phyloP scores from a whole-genome alignment of 2,113 vertebrate genomes.

The Gymnarchus niloticus region DNA sequence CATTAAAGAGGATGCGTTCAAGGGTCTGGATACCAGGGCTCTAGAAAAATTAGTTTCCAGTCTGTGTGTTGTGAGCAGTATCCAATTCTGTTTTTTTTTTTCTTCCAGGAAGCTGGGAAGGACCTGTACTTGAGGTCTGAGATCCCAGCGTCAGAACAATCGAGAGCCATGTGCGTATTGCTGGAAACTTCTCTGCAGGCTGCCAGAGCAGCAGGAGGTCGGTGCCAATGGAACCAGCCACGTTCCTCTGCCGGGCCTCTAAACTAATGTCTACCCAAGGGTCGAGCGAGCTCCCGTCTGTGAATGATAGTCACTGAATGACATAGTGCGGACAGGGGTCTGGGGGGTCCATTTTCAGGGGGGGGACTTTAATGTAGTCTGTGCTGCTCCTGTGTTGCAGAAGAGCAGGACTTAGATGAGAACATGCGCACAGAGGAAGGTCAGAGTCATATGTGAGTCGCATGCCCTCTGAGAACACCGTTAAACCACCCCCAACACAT shows the following conservation, averaged over 20 bases:
- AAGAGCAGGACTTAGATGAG: conserved; percentile 69
- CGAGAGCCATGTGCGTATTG: conserved; percentile 49
- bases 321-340: too few species aligned
- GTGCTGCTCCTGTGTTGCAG: conserved; percentile 44
- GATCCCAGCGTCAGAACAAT: conserved; percentile 61
- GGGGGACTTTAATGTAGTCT: neutral
- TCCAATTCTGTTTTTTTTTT: neutral
- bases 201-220: conserved; percentile 33
- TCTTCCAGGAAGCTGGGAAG: conserved; percentile 40
- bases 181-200: conserved; percentile 59
- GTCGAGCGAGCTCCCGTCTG: too few species aligned
- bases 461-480: neutral
- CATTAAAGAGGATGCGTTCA: neutral
- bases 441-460: conserved; percentile 62
- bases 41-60: neutral
- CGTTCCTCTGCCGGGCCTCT: neutral
- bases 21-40: neutral
- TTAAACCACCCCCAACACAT: neutral
- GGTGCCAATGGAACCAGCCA: neutral
- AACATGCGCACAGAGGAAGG: conserved; percentile 56
- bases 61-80: neutral
- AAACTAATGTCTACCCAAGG: neutral
- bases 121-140: conserved; percentile 68
- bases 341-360: conserved; percentile 1
- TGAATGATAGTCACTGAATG: neutral